These are phyloP conservation scores for Myodes glareolus DNA, from an alignment of 2,113 vertebrate species.

Conservation along the genomic window DNA sequence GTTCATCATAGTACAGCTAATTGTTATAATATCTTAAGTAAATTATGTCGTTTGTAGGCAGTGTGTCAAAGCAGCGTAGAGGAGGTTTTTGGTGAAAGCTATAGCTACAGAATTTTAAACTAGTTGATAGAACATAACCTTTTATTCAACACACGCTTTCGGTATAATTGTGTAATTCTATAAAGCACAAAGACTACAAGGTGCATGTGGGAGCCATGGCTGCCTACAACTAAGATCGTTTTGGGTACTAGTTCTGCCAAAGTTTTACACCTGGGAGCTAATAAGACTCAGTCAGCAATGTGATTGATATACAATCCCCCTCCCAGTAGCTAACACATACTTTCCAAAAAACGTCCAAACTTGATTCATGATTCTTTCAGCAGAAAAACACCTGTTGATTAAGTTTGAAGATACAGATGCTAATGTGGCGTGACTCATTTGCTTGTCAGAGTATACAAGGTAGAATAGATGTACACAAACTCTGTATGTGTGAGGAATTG, in stretches of 20 bases:
- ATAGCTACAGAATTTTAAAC: neutral
- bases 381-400: conserved; percentile 18
- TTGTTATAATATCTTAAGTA: neutral
- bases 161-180: neutral
- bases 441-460: neutral
- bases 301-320: conserved; percentile 53
- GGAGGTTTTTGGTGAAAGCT: neutral
- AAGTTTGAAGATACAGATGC: neutral
- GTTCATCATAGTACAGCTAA: neutral
- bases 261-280: conserved; percentile 75
- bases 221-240: conserved; percentile 53
- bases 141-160: conserved; percentile 38
- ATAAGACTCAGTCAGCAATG: conserved; percentile 42
- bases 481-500: neutral
- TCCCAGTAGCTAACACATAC: neutral
- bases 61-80: neutral
- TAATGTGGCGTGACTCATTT: conserved; percentile 12
- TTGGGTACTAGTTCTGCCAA: conserved; percentile 56
- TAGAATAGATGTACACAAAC: neutral
- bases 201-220: neutral
- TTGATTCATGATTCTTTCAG: conserved; percentile 47
- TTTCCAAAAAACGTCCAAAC: conserved; percentile 62
- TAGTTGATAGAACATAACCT: neutral
- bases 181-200: neutral
- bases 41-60: neutral